Evolutionary conservation across 2,888 invertebrate species (phyloP), one percentile per base, ranked within the genome.

Genomic region (Tupiocoris notatus): DNA sequence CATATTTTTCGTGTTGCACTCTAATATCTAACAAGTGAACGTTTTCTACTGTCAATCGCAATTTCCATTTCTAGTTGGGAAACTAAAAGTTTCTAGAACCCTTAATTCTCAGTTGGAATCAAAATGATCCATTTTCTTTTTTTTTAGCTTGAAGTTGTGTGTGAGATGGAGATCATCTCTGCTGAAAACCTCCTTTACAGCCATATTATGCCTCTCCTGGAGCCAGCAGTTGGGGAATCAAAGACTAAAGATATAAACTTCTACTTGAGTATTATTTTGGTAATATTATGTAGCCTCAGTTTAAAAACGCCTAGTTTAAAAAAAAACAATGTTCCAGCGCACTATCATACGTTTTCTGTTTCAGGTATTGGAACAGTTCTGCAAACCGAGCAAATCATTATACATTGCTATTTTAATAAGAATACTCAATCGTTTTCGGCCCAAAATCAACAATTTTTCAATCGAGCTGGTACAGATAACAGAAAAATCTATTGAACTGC

Each of bases 351-450:
- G 3, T 39, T 39, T 12, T 17, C 39, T 3, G 16, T 62, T 62
- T 21, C 73, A 73, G 73, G 62, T 63, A 16, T 62, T 73, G 12
- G 73, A 73, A 21, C 54, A 39, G 12, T 21, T 54, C 3, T 73
- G 73, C 54, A 54, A 73, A 21, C 73, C 73, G 7, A 20, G 7
- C 6, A 73, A 62, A 21, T 61, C 39, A 22, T 18, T 20, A 39
- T 73, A 73, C 54, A 54, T 73, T 54, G 73, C 62, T 12, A 18
- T 73, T 20, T 63, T 73, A 20, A 73, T 73, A 20, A 73, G 24
- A 25, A 21, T 73, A 16, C 22, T 73, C 1, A 73, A 61, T 17
- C 56, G 63, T 22, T 73, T 39, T 22, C 73, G 73, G 3, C 73
- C 61, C n/a, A 73, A 63, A 73, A 73, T 73, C 56, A 62, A 62